phyloP scores from a whole-genome alignment of 2,888 invertebrate genomes.

The Peribatodes rhomboidaria region DNA sequence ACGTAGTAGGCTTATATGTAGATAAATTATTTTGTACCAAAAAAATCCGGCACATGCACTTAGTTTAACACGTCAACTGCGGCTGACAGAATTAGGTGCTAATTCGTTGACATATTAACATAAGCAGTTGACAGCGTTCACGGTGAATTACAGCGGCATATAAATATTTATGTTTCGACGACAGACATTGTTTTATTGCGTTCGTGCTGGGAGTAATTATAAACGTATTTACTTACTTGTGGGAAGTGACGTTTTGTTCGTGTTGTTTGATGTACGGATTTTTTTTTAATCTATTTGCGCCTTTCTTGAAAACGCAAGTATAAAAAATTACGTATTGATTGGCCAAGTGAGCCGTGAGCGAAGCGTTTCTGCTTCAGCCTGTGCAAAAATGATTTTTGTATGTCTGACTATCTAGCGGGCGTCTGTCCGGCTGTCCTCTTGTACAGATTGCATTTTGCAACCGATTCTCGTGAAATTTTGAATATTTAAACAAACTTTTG shows the following conservation, averaged over 20 bases:
- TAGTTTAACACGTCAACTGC: conserved; percentile 31
- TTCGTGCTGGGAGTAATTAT: conserved; percentile 24
- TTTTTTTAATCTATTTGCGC: not conserved
- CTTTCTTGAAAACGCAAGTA: too few species aligned
- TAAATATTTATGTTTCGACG: conserved; percentile 33
- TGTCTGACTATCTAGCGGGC: too few species aligned
- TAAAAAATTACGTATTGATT: too few species aligned
- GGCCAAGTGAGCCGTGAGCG: too few species aligned
- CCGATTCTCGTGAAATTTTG: too few species aligned
- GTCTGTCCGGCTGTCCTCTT: too few species aligned
- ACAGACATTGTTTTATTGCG: conserved; percentile 32
- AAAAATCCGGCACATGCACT: conserved; percentile 8
- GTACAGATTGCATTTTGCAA: too few species aligned
- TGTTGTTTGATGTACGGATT: not conserved
- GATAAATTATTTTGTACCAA: not conserved
- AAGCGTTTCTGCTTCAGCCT: too few species aligned
- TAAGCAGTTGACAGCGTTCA: conserved; percentile 37
- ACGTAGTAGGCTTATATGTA: too few species aligned
- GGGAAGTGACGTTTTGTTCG: conserved; percentile 8
- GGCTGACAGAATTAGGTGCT: conserved; percentile 36
- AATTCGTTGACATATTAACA: conserved; percentile 40
- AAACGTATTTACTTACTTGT: conserved; percentile 20
- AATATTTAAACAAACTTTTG: too few species aligned
- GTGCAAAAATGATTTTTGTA: too few species aligned
- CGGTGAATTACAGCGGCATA: conserved; percentile 33